Evolutionary conservation across 2,113 vertebrate genomes (phyloP).

Genomic region (Sinocyclocheilus grahami): DNA sequence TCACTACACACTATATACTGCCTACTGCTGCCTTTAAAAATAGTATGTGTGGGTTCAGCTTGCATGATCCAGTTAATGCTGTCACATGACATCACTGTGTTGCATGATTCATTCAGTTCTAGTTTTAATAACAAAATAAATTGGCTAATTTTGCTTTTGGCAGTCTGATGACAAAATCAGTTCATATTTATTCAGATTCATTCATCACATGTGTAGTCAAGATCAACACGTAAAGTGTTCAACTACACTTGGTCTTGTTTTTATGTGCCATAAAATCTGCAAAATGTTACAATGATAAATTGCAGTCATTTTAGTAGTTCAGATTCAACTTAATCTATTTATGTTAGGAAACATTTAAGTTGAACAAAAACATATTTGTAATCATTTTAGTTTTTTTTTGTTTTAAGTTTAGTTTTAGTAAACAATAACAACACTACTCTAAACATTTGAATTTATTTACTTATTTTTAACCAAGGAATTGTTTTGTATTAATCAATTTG

Average conservation of each 20-base stretch:
- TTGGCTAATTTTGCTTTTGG: not conserved
- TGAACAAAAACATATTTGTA: not conserved
- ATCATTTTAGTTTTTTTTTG: not conserved
- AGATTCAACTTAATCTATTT: too few relatives aligned
- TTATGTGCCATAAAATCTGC: not conserved
- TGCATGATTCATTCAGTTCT: not conserved
- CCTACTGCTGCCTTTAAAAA: not conserved
- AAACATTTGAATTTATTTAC: not conserved
- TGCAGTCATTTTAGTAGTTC: too few relatives aligned
- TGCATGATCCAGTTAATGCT: not conserved
- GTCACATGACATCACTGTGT: not conserved
- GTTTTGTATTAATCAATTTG: too few relatives aligned
- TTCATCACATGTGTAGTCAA: not conserved
- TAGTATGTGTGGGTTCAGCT: not conserved
- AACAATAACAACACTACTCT: not conserved
- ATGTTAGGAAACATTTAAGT: too few relatives aligned
- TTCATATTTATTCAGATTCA: too few relatives aligned
- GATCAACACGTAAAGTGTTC: not conserved
- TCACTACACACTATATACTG: not conserved
- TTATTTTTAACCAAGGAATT: too few relatives aligned
- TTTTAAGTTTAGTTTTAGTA: not conserved
- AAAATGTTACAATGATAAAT: too few relatives aligned
- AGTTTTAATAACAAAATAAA: not conserved
- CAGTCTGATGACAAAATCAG: not conserved
- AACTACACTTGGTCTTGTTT: not conserved